Percentiles rank a stretch among this genome's conserved stretches.
Evolutionary conservation across 2,888 invertebrate species (phyloP).

Genomic region (Eutolmus rufibarbis): DNA sequence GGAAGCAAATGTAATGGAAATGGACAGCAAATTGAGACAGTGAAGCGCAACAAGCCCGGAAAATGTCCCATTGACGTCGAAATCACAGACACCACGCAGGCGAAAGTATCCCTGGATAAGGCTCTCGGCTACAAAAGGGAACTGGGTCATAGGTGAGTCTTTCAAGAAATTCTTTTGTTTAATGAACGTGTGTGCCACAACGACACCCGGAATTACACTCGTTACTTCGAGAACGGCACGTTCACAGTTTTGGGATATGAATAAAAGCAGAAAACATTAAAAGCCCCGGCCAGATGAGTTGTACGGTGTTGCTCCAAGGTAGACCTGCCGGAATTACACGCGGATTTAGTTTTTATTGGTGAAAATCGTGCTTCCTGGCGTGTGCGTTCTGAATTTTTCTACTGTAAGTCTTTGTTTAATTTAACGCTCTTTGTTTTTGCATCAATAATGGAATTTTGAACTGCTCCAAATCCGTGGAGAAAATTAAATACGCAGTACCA

Average conservation of each 20-base stretch:
- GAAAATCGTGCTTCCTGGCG: neutral
- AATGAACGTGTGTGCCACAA: neutral
- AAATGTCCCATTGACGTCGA: conserved; percentile 56
- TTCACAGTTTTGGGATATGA: neutral
- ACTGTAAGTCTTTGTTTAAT: neutral
- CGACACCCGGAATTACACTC: neutral
- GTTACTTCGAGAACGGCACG: neutral
- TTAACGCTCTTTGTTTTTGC: neutral
- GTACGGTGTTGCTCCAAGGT: neutral
- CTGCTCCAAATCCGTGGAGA: neutral
- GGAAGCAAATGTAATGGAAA: conserved; percentile 26
- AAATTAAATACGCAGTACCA: neutral
- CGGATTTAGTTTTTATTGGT: neutral
- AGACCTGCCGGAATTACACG: neutral
- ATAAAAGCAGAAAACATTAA: neutral
- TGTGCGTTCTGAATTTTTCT: neutral
- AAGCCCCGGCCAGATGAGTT: neutral
- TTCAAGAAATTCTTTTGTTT: neutral
- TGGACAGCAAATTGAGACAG: neutral
- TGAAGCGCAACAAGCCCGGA: conserved; percentile 26
- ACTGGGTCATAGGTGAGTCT: conserved; percentile 59
- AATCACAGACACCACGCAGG: conserved; percentile 33
- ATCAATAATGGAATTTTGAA: neutral
- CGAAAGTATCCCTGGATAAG: conserved; percentile 45
- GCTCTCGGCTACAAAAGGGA: conserved; percentile 58